phyloP scores from a whole-genome alignment of 2,888 invertebrate genomes.

The Tetropium fuscum region DNA sequence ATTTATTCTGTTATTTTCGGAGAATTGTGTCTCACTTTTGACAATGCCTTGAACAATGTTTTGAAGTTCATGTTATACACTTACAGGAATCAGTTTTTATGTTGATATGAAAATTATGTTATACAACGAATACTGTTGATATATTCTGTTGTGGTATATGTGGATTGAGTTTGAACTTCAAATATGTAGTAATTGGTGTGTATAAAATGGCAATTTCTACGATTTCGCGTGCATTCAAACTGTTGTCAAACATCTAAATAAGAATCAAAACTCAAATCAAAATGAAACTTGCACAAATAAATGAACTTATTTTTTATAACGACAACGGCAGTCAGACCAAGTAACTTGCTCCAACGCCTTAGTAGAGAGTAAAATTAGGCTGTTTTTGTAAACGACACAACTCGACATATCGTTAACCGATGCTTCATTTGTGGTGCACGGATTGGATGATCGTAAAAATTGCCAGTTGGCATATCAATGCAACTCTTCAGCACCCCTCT shows the following conservation, averaged over 20 bases:
- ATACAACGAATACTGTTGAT: too few relatives aligned
- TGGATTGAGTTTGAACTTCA: constrained; percentile 34
- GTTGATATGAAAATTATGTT: too few relatives aligned
- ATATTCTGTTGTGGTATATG: constrained; percentile 11
- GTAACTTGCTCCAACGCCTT: constrained; percentile 28
- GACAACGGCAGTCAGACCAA: constrained; percentile 25
- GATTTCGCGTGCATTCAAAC: constrained; percentile 21
- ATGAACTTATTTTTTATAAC: constrained; percentile 28
- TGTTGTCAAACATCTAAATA: neutral
- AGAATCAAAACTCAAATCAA: constrained; percentile 41
- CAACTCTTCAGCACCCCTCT: constrained; percentile 50
- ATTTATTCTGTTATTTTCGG: too few relatives aligned
- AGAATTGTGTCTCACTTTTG: too few relatives aligned
- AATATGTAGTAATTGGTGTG: constrained; percentile 29
- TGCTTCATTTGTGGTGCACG: neutral
- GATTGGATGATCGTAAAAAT: constrained; percentile 24
- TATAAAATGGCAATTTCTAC: constrained; percentile 38
- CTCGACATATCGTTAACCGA: constrained; percentile 1
- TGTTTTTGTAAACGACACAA: too few relatives aligned
- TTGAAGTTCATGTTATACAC: too few relatives aligned
- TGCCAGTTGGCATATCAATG: constrained; percentile 41
- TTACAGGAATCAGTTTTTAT: too few relatives aligned
- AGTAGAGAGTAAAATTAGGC: constrained; percentile 4
- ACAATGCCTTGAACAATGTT: too few relatives aligned
- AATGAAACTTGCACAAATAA: constrained; percentile 33